Evolutionary conservation across 1,140 invertebrate species (phyloP), one percentile per base, ranked within the genome.

Genomic region (Meteorus sp.): DNA sequence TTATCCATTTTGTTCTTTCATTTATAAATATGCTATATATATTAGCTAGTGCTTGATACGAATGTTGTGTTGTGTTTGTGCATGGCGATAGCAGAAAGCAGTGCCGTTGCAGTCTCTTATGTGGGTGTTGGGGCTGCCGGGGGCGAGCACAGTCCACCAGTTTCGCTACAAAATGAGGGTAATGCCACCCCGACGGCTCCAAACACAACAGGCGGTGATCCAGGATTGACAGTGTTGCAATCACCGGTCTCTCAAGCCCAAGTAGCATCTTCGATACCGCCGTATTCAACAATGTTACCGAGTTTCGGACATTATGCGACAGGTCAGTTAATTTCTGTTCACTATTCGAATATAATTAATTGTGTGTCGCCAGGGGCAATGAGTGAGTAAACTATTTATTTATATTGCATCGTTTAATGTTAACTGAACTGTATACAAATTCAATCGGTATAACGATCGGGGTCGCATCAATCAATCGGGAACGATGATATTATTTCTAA

Each of bases 291-390:
- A 58, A 86, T 88, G 83, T 81, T 89, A 60, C 87, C 87, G 44
- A 87, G 86, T 82, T 89, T 89, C 73, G 85, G 86, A 72, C 85
- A 86, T 60, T 89, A 89, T 72, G 81, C 86, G 31, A 82, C 87
- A 84, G 87, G 87, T 87, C 82, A 83, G 84, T 85, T 56, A 63
- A 62, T 56, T 61, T 59, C 1, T 20, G 3, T 31, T 31, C 2
- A 7, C 29, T 54, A 25, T 25, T n/a, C 61, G 62, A 31, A 39
- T 43, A 17, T 11, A 62, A 45, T 29, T 27, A 45, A 41, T 53
- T 53, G 37, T 41, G 23, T 44, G 35, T 48, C 29, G n/a, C n/a
- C n/a, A n/a, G n/a, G n/a, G n/a, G n/a, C n/a, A n/a, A n/a, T n/a
- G n/a, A n/a, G n/a, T n/a, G n/a, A n/a, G n/a, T n/a, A n/a, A n/a